Conservation (phyloP, 2,888 invertebrate genomes). For the Stenichneumon culpator region DNA sequence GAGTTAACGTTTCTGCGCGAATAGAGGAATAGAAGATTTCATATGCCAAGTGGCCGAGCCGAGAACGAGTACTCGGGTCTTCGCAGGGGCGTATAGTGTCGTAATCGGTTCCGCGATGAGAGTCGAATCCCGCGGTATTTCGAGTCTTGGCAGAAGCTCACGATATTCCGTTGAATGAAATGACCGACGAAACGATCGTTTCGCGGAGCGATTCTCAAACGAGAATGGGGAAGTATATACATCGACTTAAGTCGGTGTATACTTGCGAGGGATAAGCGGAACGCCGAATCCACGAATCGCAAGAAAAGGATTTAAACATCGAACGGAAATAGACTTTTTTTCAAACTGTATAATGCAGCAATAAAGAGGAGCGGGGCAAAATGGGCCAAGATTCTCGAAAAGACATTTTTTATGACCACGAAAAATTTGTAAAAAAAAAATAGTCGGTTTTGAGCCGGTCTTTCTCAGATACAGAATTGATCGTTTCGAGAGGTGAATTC, state of each 20-base stretch:
- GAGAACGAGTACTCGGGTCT: background rate
- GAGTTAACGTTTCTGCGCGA: conserved; percentile 51
- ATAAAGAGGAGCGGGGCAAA: background rate
- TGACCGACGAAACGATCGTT: conserved; percentile 21
- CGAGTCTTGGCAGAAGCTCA: conserved; percentile 40
- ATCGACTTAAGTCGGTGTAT: background rate
- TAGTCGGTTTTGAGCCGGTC: too few species aligned
- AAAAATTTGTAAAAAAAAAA: too few species aligned
- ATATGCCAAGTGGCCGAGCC: conserved; percentile 54
- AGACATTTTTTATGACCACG: too few species aligned
- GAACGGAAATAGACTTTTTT: background rate
- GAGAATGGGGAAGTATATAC: conserved; percentile 11
- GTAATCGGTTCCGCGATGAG: conserved; percentile 61
- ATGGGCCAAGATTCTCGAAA: background rate
- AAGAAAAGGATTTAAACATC: background rate
- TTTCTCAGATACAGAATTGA: background rate
- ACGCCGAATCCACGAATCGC: conserved; percentile 1
- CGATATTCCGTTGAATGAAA: conserved; percentile 1
- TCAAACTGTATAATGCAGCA: background rate
- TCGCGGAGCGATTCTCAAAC: conserved; percentile 14
- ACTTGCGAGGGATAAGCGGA: background rate
- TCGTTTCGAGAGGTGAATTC: background rate
- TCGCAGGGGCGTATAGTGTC: conserved; percentile 34
- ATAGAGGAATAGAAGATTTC: conserved; percentile 40
- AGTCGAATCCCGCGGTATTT: conserved; percentile 15